phyloP scores from a whole-genome alignment of 23 tunicate species.

The Trididemnum clinides region DNA sequence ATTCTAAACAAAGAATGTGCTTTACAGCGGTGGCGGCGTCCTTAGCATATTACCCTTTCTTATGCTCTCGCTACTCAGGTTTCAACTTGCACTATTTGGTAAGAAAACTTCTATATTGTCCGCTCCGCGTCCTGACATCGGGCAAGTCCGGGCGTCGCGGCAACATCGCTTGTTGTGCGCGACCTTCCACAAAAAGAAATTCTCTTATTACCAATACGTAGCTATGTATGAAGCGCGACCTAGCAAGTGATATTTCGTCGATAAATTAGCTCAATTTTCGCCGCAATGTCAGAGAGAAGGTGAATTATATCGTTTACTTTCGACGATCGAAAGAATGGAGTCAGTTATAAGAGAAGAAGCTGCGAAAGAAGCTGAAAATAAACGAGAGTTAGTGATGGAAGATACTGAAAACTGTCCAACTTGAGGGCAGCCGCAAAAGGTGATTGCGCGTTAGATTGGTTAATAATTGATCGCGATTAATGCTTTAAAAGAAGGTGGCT shows the following conservation, averaged over 20 bases:
- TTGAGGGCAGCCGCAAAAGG: too few relatives aligned
- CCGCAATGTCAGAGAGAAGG: constrained; percentile 57
- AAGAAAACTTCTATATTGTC: constrained; percentile 57
- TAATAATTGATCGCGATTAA: background rate
- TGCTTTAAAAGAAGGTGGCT: background rate
- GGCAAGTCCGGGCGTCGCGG: constrained; percentile 47
- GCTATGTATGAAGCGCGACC: background rate
- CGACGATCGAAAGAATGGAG: too few relatives aligned
- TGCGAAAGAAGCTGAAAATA: too few relatives aligned
- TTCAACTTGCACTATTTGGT: constrained; percentile 60
- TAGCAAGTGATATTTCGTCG: constrained; percentile 14
- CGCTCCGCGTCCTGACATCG: constrained; percentile 48
- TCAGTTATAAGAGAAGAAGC: too few relatives aligned
- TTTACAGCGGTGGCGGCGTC: constrained; percentile 15
- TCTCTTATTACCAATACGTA: background rate
- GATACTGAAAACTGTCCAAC: too few relatives aligned
- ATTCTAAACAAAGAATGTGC: background rate
- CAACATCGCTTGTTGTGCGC: constrained; percentile 2
- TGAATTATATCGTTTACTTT: background rate
- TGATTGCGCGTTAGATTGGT: too few relatives aligned
- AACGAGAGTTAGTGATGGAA: too few relatives aligned
- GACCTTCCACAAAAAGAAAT: constrained; percentile 12
- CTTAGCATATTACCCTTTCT: constrained; percentile 1
- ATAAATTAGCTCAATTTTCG: constrained; percentile 2
- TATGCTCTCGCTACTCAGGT: constrained; percentile 29